These are phyloP conservation scores for Drosophila micromelanica DNA, from an alignment of 1,140 invertebrate species.

Conservation along the genomic window DNA sequence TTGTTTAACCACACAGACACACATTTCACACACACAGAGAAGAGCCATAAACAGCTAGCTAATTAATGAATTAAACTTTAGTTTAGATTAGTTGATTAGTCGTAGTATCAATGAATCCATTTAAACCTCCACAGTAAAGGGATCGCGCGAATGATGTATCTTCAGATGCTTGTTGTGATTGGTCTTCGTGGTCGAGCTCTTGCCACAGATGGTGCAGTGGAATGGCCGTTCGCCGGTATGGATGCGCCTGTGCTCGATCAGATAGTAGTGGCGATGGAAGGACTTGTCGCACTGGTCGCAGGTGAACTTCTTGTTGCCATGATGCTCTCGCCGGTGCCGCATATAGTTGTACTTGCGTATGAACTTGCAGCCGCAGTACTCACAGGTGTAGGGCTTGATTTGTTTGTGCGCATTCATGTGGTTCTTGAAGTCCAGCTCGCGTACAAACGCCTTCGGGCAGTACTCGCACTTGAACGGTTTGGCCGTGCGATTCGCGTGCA, in stretches of 20 bases:
- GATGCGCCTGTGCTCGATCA: constrained; percentile 93
- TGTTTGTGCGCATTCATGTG: constrained; percentile 94
- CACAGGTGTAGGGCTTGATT: constrained; percentile 93
- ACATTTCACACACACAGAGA: constrained; percentile 69
- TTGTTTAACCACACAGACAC: constrained; percentile 71
- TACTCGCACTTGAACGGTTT: constrained; percentile 94
- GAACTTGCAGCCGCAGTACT: constrained; percentile 96
- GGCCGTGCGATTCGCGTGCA: constrained; percentile 91
- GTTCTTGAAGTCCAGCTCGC: constrained; percentile 91
- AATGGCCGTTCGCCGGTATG: constrained; percentile 93
- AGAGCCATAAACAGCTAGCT: constrained; percentile 76
- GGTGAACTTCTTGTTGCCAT: constrained; percentile 93
- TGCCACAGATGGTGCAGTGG: constrained; percentile 93
- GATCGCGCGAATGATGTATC: constrained; percentile 94
- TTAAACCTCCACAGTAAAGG: constrained; percentile 93
- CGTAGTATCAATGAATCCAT: background rate
- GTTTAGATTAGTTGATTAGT: constrained; percentile 50
- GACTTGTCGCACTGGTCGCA: constrained; percentile 94
- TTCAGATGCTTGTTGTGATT: constrained; percentile 95
- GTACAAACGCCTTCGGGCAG: constrained; percentile 92
- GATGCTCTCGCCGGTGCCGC: constrained; percentile 95
- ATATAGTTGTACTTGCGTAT: constrained; percentile 96
- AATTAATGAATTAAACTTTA: constrained; percentile 74
- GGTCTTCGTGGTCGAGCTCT: constrained; percentile 93
- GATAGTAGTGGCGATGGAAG: constrained; percentile 94